Percentiles rank a stretch among this genome's conserved stretches.
These are phyloP conservation scores for Lepisosteus osseus DNA, from an alignment of 2,113 vertebrate genomes.

Conservation along the genomic window DNA sequence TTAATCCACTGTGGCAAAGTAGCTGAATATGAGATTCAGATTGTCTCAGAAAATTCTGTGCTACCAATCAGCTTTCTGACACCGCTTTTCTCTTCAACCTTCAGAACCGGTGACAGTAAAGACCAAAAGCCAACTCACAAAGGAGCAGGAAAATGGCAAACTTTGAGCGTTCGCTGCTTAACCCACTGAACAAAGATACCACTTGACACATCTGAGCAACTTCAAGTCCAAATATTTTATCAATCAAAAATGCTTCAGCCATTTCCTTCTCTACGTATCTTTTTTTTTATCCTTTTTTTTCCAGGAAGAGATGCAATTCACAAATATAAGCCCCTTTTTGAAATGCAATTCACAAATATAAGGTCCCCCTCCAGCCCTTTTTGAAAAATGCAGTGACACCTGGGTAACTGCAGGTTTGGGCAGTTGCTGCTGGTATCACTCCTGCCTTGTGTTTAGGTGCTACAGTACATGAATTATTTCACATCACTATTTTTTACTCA, in stretches of 20 bases:
- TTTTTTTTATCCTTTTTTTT: conserved; percentile 14
- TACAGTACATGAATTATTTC: no score
- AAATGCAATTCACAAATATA: conserved; percentile 2
- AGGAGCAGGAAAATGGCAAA: conserved; percentile 81
- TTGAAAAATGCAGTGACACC: background rate
- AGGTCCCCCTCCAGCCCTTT: background rate
- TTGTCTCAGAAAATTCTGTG: conserved; percentile 86
- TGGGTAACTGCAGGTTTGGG: background rate
- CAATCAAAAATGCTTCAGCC: conserved; percentile 58
- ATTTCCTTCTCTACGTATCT: conserved; percentile 9
- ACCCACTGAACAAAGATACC: conserved; percentile 79
- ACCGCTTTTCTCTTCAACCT: conserved; percentile 85
- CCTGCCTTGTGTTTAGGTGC: background rate
- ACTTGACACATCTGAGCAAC: conserved; percentile 76
- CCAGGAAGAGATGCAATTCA: no score
- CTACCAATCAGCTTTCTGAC: conserved; percentile 91
- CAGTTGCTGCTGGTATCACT: no score
- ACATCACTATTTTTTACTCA: no score
- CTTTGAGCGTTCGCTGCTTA: conserved; percentile 73
- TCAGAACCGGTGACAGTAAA: conserved; percentile 90
- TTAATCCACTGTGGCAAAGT: conserved; percentile 94
- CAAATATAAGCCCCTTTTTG: background rate
- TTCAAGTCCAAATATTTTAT: conserved; percentile 81
- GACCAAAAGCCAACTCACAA: conserved; percentile 89
- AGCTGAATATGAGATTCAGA: conserved; percentile 93